Evolutionary conservation across 2,113 vertebrate species (phyloP).

Genomic region (Prolemur simus): DNA sequence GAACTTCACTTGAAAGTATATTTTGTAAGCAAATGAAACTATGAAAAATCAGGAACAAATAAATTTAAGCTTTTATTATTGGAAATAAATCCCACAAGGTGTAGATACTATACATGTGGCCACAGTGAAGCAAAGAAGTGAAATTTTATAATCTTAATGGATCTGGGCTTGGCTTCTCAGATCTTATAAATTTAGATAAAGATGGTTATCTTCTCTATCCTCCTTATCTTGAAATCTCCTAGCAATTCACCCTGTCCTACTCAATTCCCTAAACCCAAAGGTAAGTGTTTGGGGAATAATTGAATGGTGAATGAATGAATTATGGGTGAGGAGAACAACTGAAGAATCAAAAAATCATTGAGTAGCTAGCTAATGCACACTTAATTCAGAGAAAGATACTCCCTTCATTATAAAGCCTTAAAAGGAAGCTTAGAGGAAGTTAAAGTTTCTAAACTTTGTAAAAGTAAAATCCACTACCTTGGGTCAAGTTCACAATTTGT

Average conservation of each 20-base stretch:
- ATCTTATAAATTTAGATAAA: neutral
- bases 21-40: neutral
- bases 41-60: neutral
- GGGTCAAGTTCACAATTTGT: neutral
- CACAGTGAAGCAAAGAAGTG: neutral
- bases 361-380: neutral
- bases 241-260: neutral
- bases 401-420: neutral
- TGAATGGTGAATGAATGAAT: constrained; percentile 23
- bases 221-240: neutral
- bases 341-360: neutral
- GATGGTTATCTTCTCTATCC: neutral
- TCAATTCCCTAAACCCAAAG: neutral
- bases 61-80: neutral
- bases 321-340: neutral
- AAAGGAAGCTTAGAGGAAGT: neutral
- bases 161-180: neutral
- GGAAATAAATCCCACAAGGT: neutral
- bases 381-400: neutral
- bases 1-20: neutral
- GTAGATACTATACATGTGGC: neutral
- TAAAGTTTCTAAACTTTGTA: neutral
- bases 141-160: neutral
- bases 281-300: neutral
- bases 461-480: neutral